Percentiles rank a stretch among this genome's conserved stretches.
These are phyloP conservation scores for Beroe forskalii DNA, from an alignment of 37 sponge, comb jelly and placozoan species.

Conservation along the genomic window DNA sequence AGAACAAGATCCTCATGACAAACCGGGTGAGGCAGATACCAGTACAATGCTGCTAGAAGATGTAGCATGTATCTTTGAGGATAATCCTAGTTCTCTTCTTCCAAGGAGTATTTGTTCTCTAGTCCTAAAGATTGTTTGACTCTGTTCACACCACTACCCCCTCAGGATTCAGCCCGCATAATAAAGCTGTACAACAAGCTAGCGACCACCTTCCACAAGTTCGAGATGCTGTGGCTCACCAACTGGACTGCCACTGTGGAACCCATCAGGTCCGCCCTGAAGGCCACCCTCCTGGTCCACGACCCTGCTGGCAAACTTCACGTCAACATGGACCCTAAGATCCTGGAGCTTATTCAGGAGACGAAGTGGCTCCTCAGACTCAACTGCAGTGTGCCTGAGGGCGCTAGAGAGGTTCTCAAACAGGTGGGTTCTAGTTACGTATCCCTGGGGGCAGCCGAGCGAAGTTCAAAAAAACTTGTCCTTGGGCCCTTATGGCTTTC, in stretches of 20 bases:
- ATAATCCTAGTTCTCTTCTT: too few relatives aligned
- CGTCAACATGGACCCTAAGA: conserved; percentile 62
- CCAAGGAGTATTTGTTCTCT: too few relatives aligned
- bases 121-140: too few relatives aligned
- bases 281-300: conserved; percentile 3
- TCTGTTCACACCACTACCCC: too few relatives aligned
- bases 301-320: conserved; percentile 56
- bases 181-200: conserved; percentile 83
- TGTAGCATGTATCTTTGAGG: too few relatives aligned
- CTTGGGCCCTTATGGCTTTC: too few relatives aligned
- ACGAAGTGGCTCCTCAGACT: conserved; percentile 71
- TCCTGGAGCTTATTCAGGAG: conserved; percentile 74
- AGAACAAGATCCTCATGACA: conserved; percentile 69
- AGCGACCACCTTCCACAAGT: conserved; percentile 76
- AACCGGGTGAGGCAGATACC: conserved; percentile 74
- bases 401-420: conserved; percentile 66
- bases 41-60: too few relatives aligned
- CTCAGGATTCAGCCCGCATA: conserved; percentile 72
- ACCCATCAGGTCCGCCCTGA: conserved; percentile 6
- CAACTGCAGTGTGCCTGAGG: conserved; percentile 72
- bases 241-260: conserved; percentile 71
- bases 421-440: conserved; percentile 79
- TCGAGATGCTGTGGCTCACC: conserved; percentile 73
- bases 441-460: too few relatives aligned
- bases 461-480: too few relatives aligned